These are phyloP conservation scores for Anthonomus grandis DNA, from an alignment of 1,140 invertebrate genomes.

Conservation along the genomic window DNA sequence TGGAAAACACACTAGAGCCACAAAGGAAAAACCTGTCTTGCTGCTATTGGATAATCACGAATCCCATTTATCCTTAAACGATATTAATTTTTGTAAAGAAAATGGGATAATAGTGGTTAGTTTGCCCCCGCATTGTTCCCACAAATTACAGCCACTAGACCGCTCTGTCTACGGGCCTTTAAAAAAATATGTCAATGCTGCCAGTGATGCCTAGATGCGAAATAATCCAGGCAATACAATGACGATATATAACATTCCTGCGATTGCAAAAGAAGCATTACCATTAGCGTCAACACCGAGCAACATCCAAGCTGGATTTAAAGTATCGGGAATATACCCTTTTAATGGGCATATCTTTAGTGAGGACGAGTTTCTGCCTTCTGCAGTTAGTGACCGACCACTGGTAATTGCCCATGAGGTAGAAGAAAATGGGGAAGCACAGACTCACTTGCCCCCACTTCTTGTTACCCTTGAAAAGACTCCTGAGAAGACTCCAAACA, in stretches of 20 bases:
- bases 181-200: conserved; percentile 43
- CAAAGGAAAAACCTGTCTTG: conserved; percentile 22
- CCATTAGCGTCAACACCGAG: conserved; percentile 22
- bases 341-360: too few relatives aligned
- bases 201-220: conserved; percentile 49
- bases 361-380: too few relatives aligned
- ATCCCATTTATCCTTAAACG: conserved; percentile 31
- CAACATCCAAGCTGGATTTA: conserved; percentile 24
- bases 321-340: conserved; percentile 25
- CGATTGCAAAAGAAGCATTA: conserved; percentile 44
- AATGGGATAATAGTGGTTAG: conserved; percentile 43
- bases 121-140: conserved; percentile 45
- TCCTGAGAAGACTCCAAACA: too few relatives aligned
- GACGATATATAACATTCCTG: conserved; percentile 52
- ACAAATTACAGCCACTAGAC: conserved; percentile 48
- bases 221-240: conserved; percentile 51
- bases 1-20: conserved; percentile 2
- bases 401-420: too few relatives aligned
- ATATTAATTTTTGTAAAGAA: conserved; percentile 37
- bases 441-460: too few relatives aligned
- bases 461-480: too few relatives aligned
- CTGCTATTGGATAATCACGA: conserved; percentile 27
- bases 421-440: too few relatives aligned
- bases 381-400: too few relatives aligned
- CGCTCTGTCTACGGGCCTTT: conserved; percentile 40